Percentiles rank a stretch among this genome's conserved stretches.
Evolutionary conservation across 1,140 invertebrate genomes (phyloP).

Genomic region (Pissodes strobi): DNA sequence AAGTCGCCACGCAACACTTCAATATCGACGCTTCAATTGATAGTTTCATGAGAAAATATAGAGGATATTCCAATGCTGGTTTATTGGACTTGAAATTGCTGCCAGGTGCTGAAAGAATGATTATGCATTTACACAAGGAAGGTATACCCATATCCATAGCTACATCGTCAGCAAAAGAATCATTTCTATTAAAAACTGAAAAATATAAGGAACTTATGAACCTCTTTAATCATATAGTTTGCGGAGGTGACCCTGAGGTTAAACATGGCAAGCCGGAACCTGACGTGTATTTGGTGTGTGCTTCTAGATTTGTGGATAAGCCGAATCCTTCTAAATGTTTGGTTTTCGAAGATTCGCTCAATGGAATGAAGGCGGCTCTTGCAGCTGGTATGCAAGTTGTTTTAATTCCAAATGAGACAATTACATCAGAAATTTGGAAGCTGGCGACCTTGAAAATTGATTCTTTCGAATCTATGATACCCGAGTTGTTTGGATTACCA

Average conservation of each 20-base stretch:
- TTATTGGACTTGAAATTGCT: constrained; percentile 54
- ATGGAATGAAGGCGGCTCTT: constrained; percentile 75
- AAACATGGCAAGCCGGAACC: constrained; percentile 89
- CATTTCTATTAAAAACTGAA: constrained; percentile 77
- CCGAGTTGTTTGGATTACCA: constrained; percentile 74
- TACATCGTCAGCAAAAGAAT: constrained; percentile 81
- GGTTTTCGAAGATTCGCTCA: constrained; percentile 87
- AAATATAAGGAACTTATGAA: constrained; percentile 74
- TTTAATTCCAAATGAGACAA: constrained; percentile 73
- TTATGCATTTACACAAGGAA: constrained; percentile 75
- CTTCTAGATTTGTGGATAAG: constrained; percentile 75
- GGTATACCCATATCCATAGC: constrained; percentile 82
- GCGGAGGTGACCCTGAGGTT: constrained; percentile 86
- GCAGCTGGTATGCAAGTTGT: constrained; percentile 83
- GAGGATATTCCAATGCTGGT: constrained; percentile 30
- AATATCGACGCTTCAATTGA: constrained; percentile 60
- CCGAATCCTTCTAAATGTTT: constrained; percentile 70
- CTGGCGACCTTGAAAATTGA: constrained; percentile 71
- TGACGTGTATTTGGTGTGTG: constrained; percentile 88
- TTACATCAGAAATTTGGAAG: constrained; percentile 61
- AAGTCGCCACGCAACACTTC: constrained; percentile 59
- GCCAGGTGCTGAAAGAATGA: constrained; percentile 78
- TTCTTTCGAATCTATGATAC: constrained; percentile 74
- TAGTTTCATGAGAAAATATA: constrained; percentile 56
- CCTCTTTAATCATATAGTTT: constrained; percentile 81